Percentiles rank a stretch among this genome's conserved stretches.
Evolutionary conservation across 2,888 invertebrate genomes (phyloP).

Genomic region (Phyto melanocephala): DNA sequence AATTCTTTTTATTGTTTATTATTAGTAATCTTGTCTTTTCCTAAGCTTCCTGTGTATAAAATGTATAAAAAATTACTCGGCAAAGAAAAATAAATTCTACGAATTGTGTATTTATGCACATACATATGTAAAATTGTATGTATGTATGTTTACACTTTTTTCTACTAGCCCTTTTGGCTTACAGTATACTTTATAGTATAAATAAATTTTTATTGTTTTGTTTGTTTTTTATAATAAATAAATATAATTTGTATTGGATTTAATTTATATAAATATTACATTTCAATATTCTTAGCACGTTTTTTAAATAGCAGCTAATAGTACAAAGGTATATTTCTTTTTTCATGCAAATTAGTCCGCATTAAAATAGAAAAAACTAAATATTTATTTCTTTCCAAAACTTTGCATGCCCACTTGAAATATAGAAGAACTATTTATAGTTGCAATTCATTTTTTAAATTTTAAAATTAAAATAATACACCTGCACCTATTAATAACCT

Average conservation of each 20-base stretch:
- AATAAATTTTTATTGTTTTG: conserved; percentile 12
- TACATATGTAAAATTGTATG: too few relatives aligned
- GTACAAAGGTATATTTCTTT: not conserved
- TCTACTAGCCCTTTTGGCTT: not conserved
- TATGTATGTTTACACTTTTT: not conserved
- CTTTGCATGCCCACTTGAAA: conserved; percentile 6
- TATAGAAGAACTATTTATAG: not conserved
- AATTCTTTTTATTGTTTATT: conserved; percentile 52
- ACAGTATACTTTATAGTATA: not conserved
- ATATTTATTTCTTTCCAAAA: conserved; percentile 13
- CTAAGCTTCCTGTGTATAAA: conserved; percentile 61
- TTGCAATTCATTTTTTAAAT: too few relatives aligned
- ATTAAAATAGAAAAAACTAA: conserved; percentile 10
- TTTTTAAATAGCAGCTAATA: conserved; percentile 23
- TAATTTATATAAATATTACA: conserved; percentile 12
- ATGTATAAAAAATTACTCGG: conserved; percentile 10
- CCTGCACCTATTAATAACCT: too few relatives aligned
- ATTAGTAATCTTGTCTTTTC: conserved; percentile 62
- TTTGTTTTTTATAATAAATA: conserved; percentile 17
- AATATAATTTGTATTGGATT: conserved; percentile 26
- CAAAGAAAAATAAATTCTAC: conserved; percentile 20
- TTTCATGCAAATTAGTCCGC: conserved; percentile 52
- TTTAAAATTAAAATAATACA: too few relatives aligned
- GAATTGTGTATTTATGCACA: not conserved
- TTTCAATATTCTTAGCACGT: conserved; percentile 50